Percentiles rank a stretch among this genome's conserved stretches.
These are phyloP conservation scores for Simalia tracyae DNA, from an alignment of 2,797 vertebrate genomes.

Conservation along the genomic window DNA sequence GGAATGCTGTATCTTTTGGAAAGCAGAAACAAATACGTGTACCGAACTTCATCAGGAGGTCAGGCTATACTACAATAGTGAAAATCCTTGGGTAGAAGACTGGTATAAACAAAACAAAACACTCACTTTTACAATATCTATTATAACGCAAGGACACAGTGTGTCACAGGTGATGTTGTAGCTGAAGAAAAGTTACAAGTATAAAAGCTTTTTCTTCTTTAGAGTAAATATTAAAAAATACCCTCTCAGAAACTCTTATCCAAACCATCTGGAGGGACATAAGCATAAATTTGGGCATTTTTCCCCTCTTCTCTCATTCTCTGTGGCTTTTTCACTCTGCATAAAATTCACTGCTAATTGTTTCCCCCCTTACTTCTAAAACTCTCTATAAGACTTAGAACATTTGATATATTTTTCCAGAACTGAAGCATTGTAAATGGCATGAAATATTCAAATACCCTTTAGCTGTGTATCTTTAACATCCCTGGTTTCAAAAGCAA, in stretches of 20 bases:
- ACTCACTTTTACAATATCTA: neutral
- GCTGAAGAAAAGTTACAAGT: slow-evolving; percentile 21
- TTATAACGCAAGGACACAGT: neutral
- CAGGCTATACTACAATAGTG: neutral
- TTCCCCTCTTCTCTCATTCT: slow-evolving; percentile 9
- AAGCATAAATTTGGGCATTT: slow-evolving; percentile 24
- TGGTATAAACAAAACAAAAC: too few species aligned
- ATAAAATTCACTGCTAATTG: slow-evolving; percentile 31
- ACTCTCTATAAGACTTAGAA: slow-evolving; percentile 39
- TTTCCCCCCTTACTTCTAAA: slow-evolving; percentile 45
- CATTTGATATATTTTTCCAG: slow-evolving; percentile 40
- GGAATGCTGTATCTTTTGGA: neutral
- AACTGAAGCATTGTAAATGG: slow-evolving; percentile 47
- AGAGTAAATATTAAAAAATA: slow-evolving; percentile 41
- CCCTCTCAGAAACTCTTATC: neutral
- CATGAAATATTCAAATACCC: slow-evolving; percentile 41
- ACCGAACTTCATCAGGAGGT: neutral
- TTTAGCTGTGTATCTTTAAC: slow-evolving; percentile 35
- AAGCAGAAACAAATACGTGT: neutral
- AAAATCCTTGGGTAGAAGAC: neutral
- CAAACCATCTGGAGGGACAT: slow-evolving; percentile 16
- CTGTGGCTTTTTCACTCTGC: slow-evolving; percentile 20
- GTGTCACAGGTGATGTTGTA: neutral
- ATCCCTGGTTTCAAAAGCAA: slow-evolving; percentile 47
- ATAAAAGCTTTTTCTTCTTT: neutral